Conservation (phyloP, 2,888 invertebrate genomes). For the Aelia acuminata region DNA sequence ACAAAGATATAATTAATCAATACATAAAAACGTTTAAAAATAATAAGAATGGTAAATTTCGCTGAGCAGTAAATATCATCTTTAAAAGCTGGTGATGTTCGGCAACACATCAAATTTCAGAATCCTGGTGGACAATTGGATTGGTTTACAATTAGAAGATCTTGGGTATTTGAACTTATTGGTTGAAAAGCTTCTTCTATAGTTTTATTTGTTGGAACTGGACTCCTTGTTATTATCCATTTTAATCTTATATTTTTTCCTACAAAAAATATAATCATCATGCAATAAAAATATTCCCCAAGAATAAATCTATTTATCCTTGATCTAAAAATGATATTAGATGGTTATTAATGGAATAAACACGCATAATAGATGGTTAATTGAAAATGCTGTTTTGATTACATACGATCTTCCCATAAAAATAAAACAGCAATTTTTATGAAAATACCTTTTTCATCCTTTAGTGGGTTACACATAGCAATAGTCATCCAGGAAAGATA, state of each 20-base stretch:
- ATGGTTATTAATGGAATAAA: background rate
- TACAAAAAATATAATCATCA: slow-evolving; percentile 52
- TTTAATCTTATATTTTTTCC: slow-evolving; percentile 65
- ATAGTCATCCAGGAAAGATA: slow-evolving; percentile 52
- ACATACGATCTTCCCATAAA: background rate
- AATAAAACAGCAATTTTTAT: background rate
- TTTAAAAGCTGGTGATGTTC: background rate
- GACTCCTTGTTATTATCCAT: slow-evolving; percentile 54
- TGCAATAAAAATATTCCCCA: background rate
- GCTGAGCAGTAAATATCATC: background rate
- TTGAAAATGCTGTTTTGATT: no score
- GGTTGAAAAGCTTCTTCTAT: slow-evolving; percentile 35
- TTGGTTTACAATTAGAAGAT: background rate
- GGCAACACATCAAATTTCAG: background rate
- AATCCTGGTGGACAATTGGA: slow-evolving; percentile 52
- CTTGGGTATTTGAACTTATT: background rate
- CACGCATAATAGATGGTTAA: background rate
- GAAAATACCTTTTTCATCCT: slow-evolving; percentile 44
- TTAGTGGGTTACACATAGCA: slow-evolving; percentile 43
- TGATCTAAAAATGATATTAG: background rate
- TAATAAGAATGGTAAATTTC: background rate
- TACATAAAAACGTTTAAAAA: no score
- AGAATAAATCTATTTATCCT: no score
- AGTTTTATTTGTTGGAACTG: slow-evolving; percentile 15
- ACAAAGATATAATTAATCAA: no score